Conservation (phyloP, 2,888 invertebrate genomes). For the Homarus gammarus region DNA sequence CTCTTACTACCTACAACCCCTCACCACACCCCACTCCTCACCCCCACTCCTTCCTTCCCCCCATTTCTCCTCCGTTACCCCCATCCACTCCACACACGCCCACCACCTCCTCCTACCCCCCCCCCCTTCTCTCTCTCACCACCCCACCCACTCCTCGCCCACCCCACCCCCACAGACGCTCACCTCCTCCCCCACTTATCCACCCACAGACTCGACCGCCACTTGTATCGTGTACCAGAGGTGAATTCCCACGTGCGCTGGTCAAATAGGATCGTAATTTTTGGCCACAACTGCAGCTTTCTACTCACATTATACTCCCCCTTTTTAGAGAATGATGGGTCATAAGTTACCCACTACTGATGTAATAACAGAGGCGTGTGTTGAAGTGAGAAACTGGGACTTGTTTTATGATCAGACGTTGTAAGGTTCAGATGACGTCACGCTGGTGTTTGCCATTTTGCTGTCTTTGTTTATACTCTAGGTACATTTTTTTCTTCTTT, state of each 20-base stretch:
- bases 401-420: too few relatives aligned
- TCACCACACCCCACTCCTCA: neutral
- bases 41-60: neutral
- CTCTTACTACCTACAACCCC: neutral
- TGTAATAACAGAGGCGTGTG: too few relatives aligned
- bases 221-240: neutral
- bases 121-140: neutral
- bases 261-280: neutral
- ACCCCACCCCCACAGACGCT: neutral
- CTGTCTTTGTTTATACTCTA: too few relatives aligned
- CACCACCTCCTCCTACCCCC: neutral
- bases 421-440: too few relatives aligned
- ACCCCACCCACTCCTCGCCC: neutral
- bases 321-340: too few relatives aligned
- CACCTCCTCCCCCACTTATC: neutral
- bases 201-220: neutral
- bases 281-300: too few relatives aligned
- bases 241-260: neutral
- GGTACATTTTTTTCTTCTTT: too few relatives aligned
- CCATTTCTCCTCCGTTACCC: neutral
- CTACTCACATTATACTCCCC: too few relatives aligned
- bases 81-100: neutral
- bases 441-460: too few relatives aligned
- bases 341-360: too few relatives aligned
- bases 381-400: too few relatives aligned